phyloP scores from a whole-genome alignment of 2,797 vertebrate species.

The Falco novaeseelandiae region DNA sequence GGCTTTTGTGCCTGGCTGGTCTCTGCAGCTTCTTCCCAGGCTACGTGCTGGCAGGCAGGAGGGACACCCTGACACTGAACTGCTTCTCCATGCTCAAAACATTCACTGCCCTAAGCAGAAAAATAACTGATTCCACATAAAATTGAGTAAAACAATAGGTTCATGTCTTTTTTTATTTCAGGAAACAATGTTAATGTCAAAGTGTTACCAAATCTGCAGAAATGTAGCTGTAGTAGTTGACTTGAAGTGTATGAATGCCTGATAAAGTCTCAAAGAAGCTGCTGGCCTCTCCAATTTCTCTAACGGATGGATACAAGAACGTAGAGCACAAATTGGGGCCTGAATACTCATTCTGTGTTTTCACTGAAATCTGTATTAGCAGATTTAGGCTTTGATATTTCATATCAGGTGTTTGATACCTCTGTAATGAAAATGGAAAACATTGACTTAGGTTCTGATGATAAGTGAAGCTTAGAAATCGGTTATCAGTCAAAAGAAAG shows the following conservation, averaged over 20 bases:
- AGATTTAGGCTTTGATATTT: background rate
- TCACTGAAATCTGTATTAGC: background rate
- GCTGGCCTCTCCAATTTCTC: background rate
- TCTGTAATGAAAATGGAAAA: background rate
- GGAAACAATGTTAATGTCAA: background rate
- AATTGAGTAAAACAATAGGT: background rate
- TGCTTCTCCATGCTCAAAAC: background rate
- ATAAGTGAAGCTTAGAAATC: background rate
- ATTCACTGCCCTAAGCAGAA: background rate
- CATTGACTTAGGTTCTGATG: background rate
- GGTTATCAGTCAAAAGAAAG: background rate
- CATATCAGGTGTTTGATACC: background rate
- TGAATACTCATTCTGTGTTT: background rate
- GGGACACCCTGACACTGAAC: accelerated
- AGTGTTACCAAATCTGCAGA: background rate
- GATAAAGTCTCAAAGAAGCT: background rate
- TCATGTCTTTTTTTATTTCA: background rate
- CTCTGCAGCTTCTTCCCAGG: background rate
- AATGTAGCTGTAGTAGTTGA: background rate
- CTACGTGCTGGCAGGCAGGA: background rate
- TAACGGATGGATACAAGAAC: background rate
- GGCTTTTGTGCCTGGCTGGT: background rate
- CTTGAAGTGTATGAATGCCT: background rate
- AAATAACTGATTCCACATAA: background rate
- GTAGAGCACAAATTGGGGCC: background rate